Percentiles rank a stretch among this genome's conserved stretches.
phyloP scores from a whole-genome alignment of 2,113 vertebrate genomes.

The Mirza zaza region DNA sequence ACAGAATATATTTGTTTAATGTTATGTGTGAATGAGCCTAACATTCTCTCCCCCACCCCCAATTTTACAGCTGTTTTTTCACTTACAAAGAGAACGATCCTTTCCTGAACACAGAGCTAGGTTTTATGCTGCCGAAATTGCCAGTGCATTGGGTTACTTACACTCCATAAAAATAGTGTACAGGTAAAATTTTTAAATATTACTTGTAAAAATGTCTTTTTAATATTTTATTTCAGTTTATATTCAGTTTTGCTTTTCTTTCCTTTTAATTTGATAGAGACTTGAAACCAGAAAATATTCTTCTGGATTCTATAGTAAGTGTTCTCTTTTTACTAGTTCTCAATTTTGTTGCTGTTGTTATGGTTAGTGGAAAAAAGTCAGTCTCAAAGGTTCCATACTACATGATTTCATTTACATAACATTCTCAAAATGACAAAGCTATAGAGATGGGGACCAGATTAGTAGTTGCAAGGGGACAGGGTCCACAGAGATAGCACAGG shows the following conservation, averaged over 20 bases:
- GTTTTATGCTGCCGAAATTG: constrained; percentile 98
- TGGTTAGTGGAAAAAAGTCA: background rate
- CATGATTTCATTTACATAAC: background rate
- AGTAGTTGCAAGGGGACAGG: background rate
- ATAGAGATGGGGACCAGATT: background rate
- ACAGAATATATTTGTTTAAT: background rate
- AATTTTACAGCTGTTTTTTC: constrained; percentile 95
- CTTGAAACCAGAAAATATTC: constrained; percentile 99
- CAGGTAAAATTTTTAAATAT: constrained; percentile 86
- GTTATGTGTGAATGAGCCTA: constrained; percentile 4
- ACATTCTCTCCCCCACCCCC: background rate
- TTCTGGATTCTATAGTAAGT: constrained; percentile 96
- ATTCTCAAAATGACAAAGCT: background rate
- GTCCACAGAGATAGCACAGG: background rate
- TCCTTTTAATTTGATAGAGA: constrained; percentile 87
- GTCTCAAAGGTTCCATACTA: background rate
- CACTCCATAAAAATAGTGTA: constrained; percentile 99
- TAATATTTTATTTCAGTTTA: constrained; percentile 9
- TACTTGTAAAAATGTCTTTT: background rate
- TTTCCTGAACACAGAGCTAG: constrained; percentile 95
- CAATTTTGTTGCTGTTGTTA: background rate
- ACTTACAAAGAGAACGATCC: constrained; percentile 97
- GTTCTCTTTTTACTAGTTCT: constrained; percentile 6
- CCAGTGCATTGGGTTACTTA: constrained; percentile 95
- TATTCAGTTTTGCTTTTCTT: constrained; percentile 33